Base-by-base conservation (phyloP, 1,140 invertebrate species). In the Bombus affinis region DNA sequence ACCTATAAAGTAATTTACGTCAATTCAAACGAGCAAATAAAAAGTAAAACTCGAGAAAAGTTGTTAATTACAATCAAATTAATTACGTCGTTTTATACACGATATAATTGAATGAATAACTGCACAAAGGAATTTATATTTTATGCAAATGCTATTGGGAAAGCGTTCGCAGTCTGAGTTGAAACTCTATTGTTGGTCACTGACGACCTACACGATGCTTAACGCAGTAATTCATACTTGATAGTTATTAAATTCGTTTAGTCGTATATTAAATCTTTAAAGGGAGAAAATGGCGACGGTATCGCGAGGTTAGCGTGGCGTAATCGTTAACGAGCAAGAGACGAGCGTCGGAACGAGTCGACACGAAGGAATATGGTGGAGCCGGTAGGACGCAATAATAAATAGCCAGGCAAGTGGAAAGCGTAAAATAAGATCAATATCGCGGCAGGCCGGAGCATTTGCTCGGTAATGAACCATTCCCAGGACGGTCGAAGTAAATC, bases 381-480 rank as follows among this genome's bases (percentile, higher is more conserved):
- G 8, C 42, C 44, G 42, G 15, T 37, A 25, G 47, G 39, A 70
- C 32, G 62, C n/a, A 35, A 78, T 78, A 84, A 71, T 79, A 78
- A 84, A 79, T 84, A 59, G 12, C 32, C 76, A 13, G 59, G 75
- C 53, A 68, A 85, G 71, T 86, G 73, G 83, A 86, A 79, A 82
- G 66, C 68, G 79, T 42, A 47, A 84, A 79, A 84, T 84, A 72
- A 84, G 83, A 84, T 79, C 83, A n/a, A 79, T 79, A 84, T 79
- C 83, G 83, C 75, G 66, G n/a, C 66, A 25, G 37, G 47, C 13
- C 77, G 22, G 59, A 68, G 59, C 66, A 75, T 82, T 86, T 80
- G 70, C 71, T 72, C 81, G 81, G 81, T 83, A 89, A 89, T 71
- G 74, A 90, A 89, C 68, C 75, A 76, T 83, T 89, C 80, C 37